A percentile compares a stretch with the other conserved stretches of the same genome.
phyloP scores from a whole-genome alignment of 2,113 vertebrate species.

The Phalacrocorax aristotelis region DNA sequence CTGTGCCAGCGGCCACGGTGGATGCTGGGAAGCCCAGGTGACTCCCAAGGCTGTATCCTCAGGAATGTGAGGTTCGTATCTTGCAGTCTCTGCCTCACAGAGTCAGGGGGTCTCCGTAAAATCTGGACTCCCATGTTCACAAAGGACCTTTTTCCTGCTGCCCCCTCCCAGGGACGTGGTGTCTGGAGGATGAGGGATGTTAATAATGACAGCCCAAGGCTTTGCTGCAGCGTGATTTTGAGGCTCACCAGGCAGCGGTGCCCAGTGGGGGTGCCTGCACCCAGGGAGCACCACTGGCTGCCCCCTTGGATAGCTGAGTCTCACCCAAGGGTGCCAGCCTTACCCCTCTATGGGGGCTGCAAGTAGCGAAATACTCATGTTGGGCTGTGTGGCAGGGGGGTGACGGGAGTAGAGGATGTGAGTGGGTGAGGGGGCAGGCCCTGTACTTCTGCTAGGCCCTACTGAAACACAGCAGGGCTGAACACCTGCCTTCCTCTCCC shows the following conservation, averaged over 20 bases:
- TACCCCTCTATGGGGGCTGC: not conserved
- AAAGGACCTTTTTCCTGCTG: not conserved
- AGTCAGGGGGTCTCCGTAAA: not conserved
- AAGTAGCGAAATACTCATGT: fast-evolving
- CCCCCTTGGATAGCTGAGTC: not conserved
- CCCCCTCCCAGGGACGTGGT: not conserved
- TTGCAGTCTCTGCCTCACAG: not conserved
- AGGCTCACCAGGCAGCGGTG: not conserved
- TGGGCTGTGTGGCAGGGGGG: not conserved
- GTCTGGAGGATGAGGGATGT: fast-evolving
- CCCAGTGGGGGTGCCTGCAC: not conserved
- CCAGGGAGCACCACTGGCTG: not conserved
- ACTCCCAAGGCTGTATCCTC: not conserved
- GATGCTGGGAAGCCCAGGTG: not conserved
- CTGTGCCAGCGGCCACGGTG: not conserved
- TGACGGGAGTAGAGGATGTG: no score
- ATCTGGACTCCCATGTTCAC: not conserved
- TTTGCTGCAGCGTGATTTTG: not conserved
- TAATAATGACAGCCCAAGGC: not conserved
- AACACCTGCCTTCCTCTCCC: not conserved
- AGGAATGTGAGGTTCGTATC: not conserved
- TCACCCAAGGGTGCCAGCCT: no score
- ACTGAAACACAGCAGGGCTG: not conserved
- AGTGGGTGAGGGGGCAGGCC: no score
- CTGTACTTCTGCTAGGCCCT: not conserved